Evolutionary conservation across 1,140 invertebrate genomes (phyloP).

Genomic region (Saccostrea echinata): DNA sequence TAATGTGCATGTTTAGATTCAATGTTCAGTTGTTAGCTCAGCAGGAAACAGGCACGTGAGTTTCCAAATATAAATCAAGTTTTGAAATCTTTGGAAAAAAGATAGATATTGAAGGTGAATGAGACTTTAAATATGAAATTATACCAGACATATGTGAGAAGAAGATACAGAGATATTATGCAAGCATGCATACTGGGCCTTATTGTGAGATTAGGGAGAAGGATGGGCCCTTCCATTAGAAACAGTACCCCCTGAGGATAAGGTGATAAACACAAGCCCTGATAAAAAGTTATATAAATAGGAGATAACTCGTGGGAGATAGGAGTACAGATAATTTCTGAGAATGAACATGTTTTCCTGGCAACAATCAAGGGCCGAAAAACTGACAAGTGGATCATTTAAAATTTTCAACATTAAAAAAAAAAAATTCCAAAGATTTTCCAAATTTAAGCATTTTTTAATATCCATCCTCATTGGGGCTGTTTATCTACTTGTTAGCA

Average conservation of each 20-base stretch:
- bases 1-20: constrained; percentile 31
- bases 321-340: background rate
- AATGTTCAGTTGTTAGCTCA: constrained; percentile 10
- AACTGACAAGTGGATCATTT: constrained; percentile 10
- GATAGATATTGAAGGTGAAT: constrained; percentile 14
- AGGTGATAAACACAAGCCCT: constrained; percentile 10
- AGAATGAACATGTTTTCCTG: constrained; percentile 26
- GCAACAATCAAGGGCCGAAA: constrained; percentile 11
- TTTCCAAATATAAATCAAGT: constrained; percentile 28
- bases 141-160: constrained; percentile 30
- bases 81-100: constrained; percentile 7
- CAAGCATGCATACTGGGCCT: background rate
- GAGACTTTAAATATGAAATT: constrained; percentile 36
- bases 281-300: constrained; percentile 38
- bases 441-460: background rate
- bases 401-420: background rate
- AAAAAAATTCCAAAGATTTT: background rate
- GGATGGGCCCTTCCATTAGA: constrained; percentile 20
- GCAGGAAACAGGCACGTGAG: background rate
- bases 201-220: constrained; percentile 18
- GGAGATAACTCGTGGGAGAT: constrained; percentile 26
- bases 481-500: no score
- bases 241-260: background rate
- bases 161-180: constrained; percentile 13
- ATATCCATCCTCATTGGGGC: background rate